Evolutionary conservation across 1,140 invertebrate species (phyloP), one percentile per base, ranked within the genome.

Genomic region (Ericerus pela): DNA sequence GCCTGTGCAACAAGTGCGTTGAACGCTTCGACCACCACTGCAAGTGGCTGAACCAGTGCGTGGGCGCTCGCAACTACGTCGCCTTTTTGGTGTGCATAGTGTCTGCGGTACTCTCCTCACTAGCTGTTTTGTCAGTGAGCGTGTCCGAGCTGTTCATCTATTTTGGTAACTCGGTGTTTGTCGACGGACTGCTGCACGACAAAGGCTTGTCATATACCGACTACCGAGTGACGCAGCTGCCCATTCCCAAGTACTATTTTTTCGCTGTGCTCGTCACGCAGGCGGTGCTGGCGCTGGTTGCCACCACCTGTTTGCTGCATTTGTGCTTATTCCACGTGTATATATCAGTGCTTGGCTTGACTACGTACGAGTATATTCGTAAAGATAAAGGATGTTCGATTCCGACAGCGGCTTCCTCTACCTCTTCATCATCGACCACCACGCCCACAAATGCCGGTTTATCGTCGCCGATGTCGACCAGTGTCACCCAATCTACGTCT

Each of bases 41-140:
- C 73, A 93, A 95, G 73, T 98, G 94, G 94, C 72, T 98, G 26
- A 97, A 97, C 72, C 93, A 93, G 67, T 98, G 94, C 72, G 80
- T 97, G 22, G 94, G 94, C 0, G 76, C 76, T 8, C 75, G 88
- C 57, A 97, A 97, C 67, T 97, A 97, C 72, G 76, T 73, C 26
- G 80, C 82, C 20, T 96, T 96, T 68, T 75, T 95, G 24, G 76
- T 80, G 62, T 90, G 87, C 63, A 78, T 96, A 8, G 73, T 82
- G n/a, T 87, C 85, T 22, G 88, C 88, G 2, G 79, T 90, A 54
- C 65, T 84, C 18, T 79, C 84, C 43, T 77, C 81, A 6, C 62
- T 83, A 12, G 72, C 80, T n/a, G 79, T 89, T 14, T 72, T 82
- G 53, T 74, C 73, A 6, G 70, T 88, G 16, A 81, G 80, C 53